Conservation (phyloP, 64 coral and sea anemone genomes). For the Actinia tenebrosa region DNA sequence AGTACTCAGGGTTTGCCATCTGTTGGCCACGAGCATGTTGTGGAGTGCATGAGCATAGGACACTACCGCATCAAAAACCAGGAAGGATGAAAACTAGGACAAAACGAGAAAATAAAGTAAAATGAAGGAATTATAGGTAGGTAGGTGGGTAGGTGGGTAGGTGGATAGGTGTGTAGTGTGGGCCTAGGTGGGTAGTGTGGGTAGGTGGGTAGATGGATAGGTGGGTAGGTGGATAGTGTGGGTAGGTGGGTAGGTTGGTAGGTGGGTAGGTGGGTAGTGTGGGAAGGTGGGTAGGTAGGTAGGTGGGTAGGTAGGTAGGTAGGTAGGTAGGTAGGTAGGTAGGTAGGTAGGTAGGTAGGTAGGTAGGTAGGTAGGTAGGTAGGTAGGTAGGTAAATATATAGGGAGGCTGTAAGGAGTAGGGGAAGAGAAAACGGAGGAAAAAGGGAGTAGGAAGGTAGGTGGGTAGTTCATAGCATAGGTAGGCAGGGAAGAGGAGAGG, state of each 20-base stretch:
- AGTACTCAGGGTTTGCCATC: not conserved
- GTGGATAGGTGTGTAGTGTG: too few relatives aligned
- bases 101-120: not conserved
- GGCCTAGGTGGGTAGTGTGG: too few relatives aligned
- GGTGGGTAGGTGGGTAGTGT: not conserved
- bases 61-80: slow-evolving; percentile 22
- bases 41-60: slow-evolving; percentile 22
- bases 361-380: not conserved
- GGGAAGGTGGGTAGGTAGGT: not conserved
- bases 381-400: not conserved
- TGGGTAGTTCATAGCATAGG: too few relatives aligned
- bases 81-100: slow-evolving; percentile 13
- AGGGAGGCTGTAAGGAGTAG: not conserved
- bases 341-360: too few relatives aligned
- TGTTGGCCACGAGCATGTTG: slow-evolving; percentile 4
- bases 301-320: too few relatives aligned
- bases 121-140: not conserved
- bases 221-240: not conserved
- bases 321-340: too few relatives aligned
- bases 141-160: too few relatives aligned
- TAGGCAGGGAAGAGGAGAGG: too few relatives aligned
- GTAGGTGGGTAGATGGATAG: too few relatives aligned
- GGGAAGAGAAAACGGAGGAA: not conserved
- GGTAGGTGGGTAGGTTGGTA: too few relatives aligned
- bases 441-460: not conserved